Conservation (phyloP, 2,888 invertebrate genomes). For the Oeneis ivallda region DNA sequence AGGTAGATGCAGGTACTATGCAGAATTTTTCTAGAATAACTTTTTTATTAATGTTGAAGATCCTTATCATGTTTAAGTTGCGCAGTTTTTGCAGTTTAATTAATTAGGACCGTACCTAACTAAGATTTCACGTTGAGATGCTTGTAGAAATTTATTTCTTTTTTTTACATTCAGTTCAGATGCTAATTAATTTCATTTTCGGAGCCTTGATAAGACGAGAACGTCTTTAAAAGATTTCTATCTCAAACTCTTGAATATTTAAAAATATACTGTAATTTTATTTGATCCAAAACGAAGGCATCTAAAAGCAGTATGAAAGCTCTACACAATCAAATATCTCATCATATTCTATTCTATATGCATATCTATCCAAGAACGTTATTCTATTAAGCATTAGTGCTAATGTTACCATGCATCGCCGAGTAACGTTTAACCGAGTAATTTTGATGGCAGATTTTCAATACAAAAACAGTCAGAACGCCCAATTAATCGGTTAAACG, state of each 20-base stretch:
- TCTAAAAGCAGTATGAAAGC: too few relatives aligned
- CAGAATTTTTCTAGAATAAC: slow-evolving; percentile 16
- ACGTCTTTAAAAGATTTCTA: neutral
- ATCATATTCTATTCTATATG: neutral
- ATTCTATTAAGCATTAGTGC: too few relatives aligned
- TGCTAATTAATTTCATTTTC: slow-evolving; percentile 5
- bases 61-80: slow-evolving; percentile 13
- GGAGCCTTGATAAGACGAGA: neutral
- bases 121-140: slow-evolving; percentile 16
- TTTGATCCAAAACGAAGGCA: too few relatives aligned
- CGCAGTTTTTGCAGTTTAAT: slow-evolving; percentile 9
- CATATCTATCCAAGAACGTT: too few relatives aligned
- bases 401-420: too few relatives aligned
- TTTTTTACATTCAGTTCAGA: slow-evolving; percentile 6
- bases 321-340: neutral
- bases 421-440: too few relatives aligned
- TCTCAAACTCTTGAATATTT: neutral
- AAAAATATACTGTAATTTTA: neutral
- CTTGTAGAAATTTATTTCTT: slow-evolving; percentile 6
- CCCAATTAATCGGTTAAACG: too few relatives aligned
- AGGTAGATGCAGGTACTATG: neutral
- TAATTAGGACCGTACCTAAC: slow-evolving; percentile 14
- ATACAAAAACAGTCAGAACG: too few relatives aligned
- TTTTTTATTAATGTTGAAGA: slow-evolving; percentile 22
- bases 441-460: too few relatives aligned